phyloP scores from a whole-genome alignment of 1,140 invertebrate genomes.

The Drosophila rufa region DNA sequence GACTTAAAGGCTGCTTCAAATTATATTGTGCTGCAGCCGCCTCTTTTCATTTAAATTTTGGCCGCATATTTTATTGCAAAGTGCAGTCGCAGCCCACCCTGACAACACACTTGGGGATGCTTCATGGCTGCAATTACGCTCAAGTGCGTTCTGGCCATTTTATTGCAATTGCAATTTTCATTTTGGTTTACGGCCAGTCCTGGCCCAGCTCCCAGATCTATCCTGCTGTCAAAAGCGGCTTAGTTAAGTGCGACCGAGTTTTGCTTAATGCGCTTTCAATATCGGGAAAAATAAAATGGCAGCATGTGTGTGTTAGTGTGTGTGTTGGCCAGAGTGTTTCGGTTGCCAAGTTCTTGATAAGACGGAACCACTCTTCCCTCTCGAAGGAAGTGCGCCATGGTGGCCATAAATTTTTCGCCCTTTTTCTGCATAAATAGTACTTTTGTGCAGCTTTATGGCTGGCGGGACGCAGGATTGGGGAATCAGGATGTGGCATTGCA shows the following conservation, averaged over 20 bases:
- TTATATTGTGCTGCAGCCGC: slow-evolving; percentile 19
- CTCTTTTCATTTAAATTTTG: slow-evolving; percentile 75
- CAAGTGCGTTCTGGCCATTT: slow-evolving; percentile 74
- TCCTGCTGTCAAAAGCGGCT: slow-evolving; percentile 47
- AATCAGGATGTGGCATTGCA: slow-evolving; percentile 69
- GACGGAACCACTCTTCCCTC: slow-evolving; percentile 50
- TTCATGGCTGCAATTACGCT: slow-evolving; percentile 73
- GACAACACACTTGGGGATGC: slow-evolving; percentile 43
- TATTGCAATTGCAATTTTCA: slow-evolving; percentile 68
- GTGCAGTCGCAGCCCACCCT: slow-evolving; percentile 28
- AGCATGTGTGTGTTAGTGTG: slow-evolving; percentile 29
- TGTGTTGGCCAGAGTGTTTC: slow-evolving; percentile 50
- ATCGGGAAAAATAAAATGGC: slow-evolving; percentile 25
- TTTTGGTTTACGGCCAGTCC: slow-evolving; percentile 24
- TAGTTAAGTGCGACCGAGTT: slow-evolving; percentile 67
- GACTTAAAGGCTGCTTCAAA: slow-evolving; percentile 38
- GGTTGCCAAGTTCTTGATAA: slow-evolving; percentile 75
- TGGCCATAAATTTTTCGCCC: slow-evolving; percentile 64
- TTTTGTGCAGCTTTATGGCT: slow-evolving; percentile 58
- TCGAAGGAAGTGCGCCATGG: slow-evolving; percentile 64
- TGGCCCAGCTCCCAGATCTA: too few relatives aligned
- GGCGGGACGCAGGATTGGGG: slow-evolving; percentile 16
- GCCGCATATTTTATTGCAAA: slow-evolving; percentile 73
- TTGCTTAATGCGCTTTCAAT: slow-evolving; percentile 69
- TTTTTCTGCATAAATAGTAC: slow-evolving; percentile 76